Evolutionary conservation across 2,888 invertebrate genomes (phyloP), one percentile per base, ranked within the genome.

Genomic region (Eupithecia subfuscata): DNA sequence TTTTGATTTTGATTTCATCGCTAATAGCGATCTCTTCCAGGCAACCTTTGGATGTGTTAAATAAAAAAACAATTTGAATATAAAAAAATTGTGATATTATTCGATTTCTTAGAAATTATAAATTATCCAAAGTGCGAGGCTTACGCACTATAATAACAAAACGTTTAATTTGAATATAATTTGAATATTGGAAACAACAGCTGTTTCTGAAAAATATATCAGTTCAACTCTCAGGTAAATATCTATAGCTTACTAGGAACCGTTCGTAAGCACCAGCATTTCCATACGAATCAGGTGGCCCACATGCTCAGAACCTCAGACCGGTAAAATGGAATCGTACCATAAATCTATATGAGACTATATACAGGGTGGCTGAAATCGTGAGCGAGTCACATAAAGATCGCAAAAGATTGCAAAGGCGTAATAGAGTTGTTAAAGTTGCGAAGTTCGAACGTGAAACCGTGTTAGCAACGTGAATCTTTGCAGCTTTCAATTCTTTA

Each of bases 221-320:
- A 1, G 40, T 34, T 22, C 37, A 2, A 40, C 22, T 67, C 40
- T 45, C 16, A 68, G 22, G 43, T 64, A 34, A 64, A 64, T 30
- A 63, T 63, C 56, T 25, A 60, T 14, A 64, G 64, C 16, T 34
- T 64, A 18, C 34, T 64, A 34, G 64, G 34, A 34, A 30, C 64
- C 73, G 69, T 43, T 67, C 37, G 34, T 70, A 73, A 63, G 72
- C 52, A 65, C 70, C 30, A 16, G 18, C 60, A 76, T 82, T 82
- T 80, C 78, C 79, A 82, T 82, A 79, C 78, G 79, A 82, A 82
- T 77, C 82, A 79, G 77, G 76, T 75, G 79, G 74, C 79, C 80
- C 80, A 80, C 79, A 82, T 81, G 81, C 43, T 40, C 68, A 43
- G n/a, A 40, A 68, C 43, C 68, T 60, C 22, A 68, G 75, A 79